Evolutionary conservation across 1,140 invertebrate species (phyloP).

Genomic region (Drosophila tani): DNA sequence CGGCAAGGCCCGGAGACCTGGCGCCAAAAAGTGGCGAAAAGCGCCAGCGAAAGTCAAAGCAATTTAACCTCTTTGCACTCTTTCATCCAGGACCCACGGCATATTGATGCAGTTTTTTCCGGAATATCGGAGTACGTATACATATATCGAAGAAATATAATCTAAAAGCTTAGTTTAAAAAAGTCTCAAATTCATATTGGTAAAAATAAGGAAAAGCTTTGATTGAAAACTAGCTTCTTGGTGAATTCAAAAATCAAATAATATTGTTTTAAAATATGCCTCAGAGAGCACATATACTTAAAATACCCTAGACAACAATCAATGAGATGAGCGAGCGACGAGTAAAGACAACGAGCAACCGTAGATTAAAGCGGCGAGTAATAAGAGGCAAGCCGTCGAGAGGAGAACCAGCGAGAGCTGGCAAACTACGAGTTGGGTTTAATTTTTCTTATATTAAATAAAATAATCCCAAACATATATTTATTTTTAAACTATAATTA

Average conservation of each 20-base stretch:
- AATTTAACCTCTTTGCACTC: conserved; percentile 64
- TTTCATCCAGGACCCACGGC: conserved; percentile 17
- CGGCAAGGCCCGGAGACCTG: conserved; percentile 6
- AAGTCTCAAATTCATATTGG: too few species aligned
- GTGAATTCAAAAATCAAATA: too few species aligned
- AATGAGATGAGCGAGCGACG: too few species aligned
- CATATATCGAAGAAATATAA: not conserved
- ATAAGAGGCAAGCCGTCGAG: too few species aligned
- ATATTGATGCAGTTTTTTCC: conserved; percentile 13
- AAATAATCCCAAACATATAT: not conserved
- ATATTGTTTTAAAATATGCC: too few species aligned
- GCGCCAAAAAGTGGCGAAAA: conserved; percentile 68
- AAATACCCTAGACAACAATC: too few species aligned
- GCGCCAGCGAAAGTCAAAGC: conserved; percentile 78
- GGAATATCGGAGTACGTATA: not conserved
- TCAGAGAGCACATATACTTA: too few species aligned
- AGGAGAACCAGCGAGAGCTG: not conserved
- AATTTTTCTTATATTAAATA: not conserved
- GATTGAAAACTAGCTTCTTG: too few species aligned
- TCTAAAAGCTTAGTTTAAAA: not conserved
- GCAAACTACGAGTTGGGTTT: not conserved
- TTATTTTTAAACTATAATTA: not conserved
- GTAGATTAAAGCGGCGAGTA: not conserved
- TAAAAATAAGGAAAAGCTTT: too few species aligned
- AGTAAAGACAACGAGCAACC: too few species aligned